Conservation (phyloP, 2,888 invertebrate species). For the Napeogenes sylphis region DNA sequence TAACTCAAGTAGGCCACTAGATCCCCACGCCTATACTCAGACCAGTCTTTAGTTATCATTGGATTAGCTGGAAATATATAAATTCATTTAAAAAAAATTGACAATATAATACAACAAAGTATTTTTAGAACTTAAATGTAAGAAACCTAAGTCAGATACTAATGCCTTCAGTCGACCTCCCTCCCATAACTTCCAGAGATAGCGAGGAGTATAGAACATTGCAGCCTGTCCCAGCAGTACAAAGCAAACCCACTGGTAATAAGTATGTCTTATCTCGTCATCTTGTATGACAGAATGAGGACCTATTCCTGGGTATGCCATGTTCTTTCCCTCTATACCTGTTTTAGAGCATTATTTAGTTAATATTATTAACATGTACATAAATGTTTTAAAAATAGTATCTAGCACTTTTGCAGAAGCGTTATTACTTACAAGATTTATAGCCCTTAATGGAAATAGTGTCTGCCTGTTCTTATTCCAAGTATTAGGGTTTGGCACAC, state of each 20-base stretch:
- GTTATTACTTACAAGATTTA: slow-evolving; percentile 6
- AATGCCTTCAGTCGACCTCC: slow-evolving; percentile 79
- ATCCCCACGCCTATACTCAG: slow-evolving; percentile 70
- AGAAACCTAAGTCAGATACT: slow-evolving; percentile 76
- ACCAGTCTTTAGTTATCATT: slow-evolving; percentile 76
- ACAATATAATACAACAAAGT: neutral
- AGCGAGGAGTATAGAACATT: slow-evolving; percentile 83
- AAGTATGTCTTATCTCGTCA: slow-evolving; percentile 76
- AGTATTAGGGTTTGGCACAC: too few species aligned
- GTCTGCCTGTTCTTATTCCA: too few species aligned
- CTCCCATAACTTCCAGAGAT: slow-evolving; percentile 85
- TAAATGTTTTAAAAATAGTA: too few species aligned
- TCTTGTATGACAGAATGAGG: slow-evolving; percentile 58
- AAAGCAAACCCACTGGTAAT: slow-evolving; percentile 86
- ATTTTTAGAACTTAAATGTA: neutral
- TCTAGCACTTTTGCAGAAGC: too few species aligned
- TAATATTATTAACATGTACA: neutral
- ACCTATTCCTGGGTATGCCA: slow-evolving; percentile 75
- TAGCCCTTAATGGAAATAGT: neutral
- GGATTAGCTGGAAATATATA: slow-evolving; percentile 70
- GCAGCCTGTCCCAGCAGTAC: slow-evolving; percentile 81
- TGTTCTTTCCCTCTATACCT: slow-evolving; percentile 70
- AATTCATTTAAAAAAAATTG: slow-evolving; percentile 16
- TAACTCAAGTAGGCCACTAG: slow-evolving; percentile 78
- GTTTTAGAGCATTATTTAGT: neutral